Percentiles rank a stretch among this genome's conserved stretches.
Evolutionary conservation across 2,113 vertebrate species (phyloP).

Genomic region (Brienomyrus brachyistius): DNA sequence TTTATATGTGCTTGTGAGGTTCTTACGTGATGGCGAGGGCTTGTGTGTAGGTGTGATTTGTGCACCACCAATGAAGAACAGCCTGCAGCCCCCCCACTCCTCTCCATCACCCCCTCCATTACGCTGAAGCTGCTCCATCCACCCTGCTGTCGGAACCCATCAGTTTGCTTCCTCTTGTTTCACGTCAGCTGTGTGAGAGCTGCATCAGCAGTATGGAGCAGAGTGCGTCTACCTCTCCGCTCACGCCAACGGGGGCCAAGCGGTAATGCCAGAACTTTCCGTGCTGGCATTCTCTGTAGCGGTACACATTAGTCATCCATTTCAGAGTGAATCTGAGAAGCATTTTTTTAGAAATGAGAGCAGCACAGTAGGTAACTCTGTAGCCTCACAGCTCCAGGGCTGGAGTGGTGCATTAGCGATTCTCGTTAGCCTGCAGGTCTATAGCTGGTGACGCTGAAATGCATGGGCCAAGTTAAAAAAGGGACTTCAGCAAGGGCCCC

Average conservation of each 20-base stretch:
- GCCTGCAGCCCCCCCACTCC: neutral
- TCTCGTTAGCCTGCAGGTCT: neutral
- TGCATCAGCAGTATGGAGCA: neutral
- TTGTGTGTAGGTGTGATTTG: neutral
- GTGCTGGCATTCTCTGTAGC: neutral
- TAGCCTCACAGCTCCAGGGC: neutral
- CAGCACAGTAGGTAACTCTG: neutral
- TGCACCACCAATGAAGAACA: neutral
- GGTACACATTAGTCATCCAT: neutral
- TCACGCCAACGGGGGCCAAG: neutral
- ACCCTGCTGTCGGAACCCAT: neutral
- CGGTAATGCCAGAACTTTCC: neutral
- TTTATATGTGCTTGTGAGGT: neutral
- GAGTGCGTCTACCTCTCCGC: neutral
- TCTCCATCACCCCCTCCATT: neutral
- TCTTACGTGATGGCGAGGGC: neutral
- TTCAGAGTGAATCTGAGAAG: neutral
- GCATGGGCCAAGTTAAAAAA: neutral
- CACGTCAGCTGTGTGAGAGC: neutral
- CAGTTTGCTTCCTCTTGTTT: neutral
- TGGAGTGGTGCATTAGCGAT: neutral
- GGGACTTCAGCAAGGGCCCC: neutral
- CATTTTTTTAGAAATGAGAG: neutral
- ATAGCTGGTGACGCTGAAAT: neutral
- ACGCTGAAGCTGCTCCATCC: neutral